Percentiles rank a stretch among this genome's conserved stretches.
Conservation (phyloP, 2,888 invertebrate species). For the Papilio demoleus region DNA sequence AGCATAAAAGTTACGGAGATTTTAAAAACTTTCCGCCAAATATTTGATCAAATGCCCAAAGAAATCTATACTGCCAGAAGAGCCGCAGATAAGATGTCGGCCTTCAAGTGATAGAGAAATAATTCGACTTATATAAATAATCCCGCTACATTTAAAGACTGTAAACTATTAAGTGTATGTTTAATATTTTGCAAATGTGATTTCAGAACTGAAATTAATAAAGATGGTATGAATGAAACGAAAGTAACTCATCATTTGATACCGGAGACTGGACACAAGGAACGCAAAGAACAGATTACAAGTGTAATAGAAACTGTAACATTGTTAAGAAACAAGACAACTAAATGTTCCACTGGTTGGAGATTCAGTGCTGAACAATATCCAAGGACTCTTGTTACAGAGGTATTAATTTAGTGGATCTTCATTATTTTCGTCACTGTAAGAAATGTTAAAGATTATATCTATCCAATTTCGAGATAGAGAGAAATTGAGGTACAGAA, state of each 20-base stretch:
- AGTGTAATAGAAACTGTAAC: conserved; percentile 60
- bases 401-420: conserved; percentile 68
- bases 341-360: conserved; percentile 84
- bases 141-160: too few relatives aligned
- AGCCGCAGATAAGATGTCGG: too few relatives aligned
- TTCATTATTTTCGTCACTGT: not conserved
- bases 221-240: conserved; percentile 54
- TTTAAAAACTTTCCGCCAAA: too few relatives aligned
- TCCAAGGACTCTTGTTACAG: conserved; percentile 85
- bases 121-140: too few relatives aligned
- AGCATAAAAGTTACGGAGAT: too few relatives aligned
- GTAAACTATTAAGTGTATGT: too few relatives aligned
- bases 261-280: conserved; percentile 48
- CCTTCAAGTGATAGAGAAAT: too few relatives aligned
- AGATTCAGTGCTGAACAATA: conserved; percentile 85
- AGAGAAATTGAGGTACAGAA: too few relatives aligned
- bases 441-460: too few relatives aligned
- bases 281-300: conserved; percentile 57
- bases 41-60: too few relatives aligned
- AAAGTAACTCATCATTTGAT: conserved; percentile 57
- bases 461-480: not conserved
- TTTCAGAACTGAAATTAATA: conserved; percentile 60
- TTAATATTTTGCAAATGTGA: too few relatives aligned
- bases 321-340: conserved; percentile 62
- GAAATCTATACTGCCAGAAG: too few relatives aligned